Evolutionary conservation across 2,797 vertebrate species (phyloP).

Genomic region (Sorex maritimensis): DNA sequence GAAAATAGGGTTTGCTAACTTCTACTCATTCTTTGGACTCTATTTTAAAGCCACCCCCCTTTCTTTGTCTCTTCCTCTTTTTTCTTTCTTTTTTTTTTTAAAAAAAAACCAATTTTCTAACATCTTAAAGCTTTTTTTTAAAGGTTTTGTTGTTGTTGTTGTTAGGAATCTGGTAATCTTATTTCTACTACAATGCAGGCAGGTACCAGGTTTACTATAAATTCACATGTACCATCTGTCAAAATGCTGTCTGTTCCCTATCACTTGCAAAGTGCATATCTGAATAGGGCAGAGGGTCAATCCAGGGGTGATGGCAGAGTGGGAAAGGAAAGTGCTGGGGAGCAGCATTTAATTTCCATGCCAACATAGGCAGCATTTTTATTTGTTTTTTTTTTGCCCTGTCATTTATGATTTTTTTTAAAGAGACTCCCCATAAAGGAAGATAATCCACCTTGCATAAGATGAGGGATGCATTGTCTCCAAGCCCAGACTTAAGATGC

Average conservation of each 20-base stretch:
- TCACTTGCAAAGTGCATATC: conserved; percentile 66
- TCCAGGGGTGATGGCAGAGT: not conserved
- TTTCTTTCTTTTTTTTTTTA: conserved; percentile 45
- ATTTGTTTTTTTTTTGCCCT: not conserved
- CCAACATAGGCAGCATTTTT: not conserved
- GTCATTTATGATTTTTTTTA: not conserved
- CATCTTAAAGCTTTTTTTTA: conserved; percentile 50
- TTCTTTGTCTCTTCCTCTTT: not conserved
- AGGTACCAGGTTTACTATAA: conserved; percentile 70
- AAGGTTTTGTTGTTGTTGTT: not conserved
- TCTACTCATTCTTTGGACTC: conserved; percentile 78
- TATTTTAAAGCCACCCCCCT: conserved; percentile 49
- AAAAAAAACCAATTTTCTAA: conserved; percentile 72
- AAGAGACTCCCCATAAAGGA: conserved; percentile 37
- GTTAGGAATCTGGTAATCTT: conserved; percentile 69
- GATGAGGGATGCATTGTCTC: not conserved
- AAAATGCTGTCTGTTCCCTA: conserved; percentile 63
- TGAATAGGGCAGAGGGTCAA: conserved; percentile 65
- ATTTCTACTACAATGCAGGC: conserved; percentile 64
- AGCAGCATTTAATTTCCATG: conserved; percentile 12
- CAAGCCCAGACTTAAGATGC: conserved; percentile 17
- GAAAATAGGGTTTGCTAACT: conserved; percentile 87
- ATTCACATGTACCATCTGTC: conserved; percentile 71
- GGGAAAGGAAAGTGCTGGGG: conserved; percentile 57
- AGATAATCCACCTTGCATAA: not conserved